These are phyloP conservation scores for Idaea straminata DNA, from an alignment of 2,888 invertebrate species.

Conservation along the genomic window DNA sequence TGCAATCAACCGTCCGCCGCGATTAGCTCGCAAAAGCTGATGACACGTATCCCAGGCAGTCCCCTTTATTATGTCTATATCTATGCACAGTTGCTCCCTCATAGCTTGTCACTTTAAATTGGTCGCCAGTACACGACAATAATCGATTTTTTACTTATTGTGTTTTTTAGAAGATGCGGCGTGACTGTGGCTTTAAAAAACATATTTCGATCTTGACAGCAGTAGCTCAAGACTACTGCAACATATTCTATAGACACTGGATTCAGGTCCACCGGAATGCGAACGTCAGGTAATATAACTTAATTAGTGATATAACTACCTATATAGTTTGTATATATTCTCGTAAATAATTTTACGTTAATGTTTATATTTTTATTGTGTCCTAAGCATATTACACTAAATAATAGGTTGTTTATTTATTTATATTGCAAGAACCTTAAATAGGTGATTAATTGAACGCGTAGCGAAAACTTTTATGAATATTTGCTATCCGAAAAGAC, in stretches of 20 bases:
- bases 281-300: too few species aligned
- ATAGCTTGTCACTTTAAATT: constrained; percentile 70
- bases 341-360: too few species aligned
- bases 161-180: background rate
- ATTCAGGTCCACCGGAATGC: too few species aligned
- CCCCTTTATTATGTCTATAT: constrained; percentile 58
- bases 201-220: too few species aligned
- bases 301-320: too few species aligned
- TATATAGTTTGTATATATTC: too few species aligned
- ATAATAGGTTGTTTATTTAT: too few species aligned
- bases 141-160: constrained; percentile 31
- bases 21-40: constrained; percentile 66
- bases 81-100: constrained; percentile 29
- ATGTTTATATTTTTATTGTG: too few species aligned
- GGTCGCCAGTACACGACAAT: constrained; percentile 43
- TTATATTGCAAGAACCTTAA: background rate
- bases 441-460: constrained; percentile 12
- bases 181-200: background rate
- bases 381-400: too few species aligned
- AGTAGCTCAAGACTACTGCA: too few species aligned
- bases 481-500: constrained; percentile 22
- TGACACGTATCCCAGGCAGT: constrained; percentile 50
- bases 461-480: constrained; percentile 24
- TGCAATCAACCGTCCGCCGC: constrained; percentile 64
- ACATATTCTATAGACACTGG: too few species aligned